Evolutionary conservation across 2,113 vertebrate species (phyloP), one percentile per base, ranked within the genome.

Genomic region (Macrotus californicus): DNA sequence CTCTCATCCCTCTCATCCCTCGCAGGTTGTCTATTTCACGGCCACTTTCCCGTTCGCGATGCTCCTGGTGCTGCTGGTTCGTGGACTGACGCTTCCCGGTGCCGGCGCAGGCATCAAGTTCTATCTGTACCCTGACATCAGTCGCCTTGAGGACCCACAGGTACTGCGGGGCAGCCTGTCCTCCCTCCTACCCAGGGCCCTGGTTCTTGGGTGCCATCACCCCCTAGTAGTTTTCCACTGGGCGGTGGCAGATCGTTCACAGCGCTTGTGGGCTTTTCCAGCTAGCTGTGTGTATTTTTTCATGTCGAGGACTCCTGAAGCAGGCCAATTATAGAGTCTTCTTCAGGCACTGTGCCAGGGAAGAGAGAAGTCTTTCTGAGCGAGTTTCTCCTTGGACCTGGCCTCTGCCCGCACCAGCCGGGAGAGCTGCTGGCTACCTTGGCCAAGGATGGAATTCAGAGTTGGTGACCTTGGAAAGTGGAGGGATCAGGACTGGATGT

Each of bases 1-100:
- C 21, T 36, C 15, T 46, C 7, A 0, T 6, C 36, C 11, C 21
- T 36, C 15, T 46, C 7, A 2, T 11, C 48, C 48, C 50, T 16
- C 0, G 2, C 86, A 99, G 98, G 98, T 99, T 24, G 99, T 99
- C 75, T 99, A 99, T 97, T 98, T 99, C 97, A 99, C 99, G 3
- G 99, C 99, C 54, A 99, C 99, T 0, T 99, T 99, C 97, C 99
- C 99, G 0, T 99, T 99, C 66, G 97, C 99, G 93, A 99, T 99
- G 99, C 98, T 99, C n/a, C 98, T 99, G 88, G 99, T 99, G 91
- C 98, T 99, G 41, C 97, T 99, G 96, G 98, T 99, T 86, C 99
- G 99, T 36, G 99, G 99, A 0, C 99, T 99, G 95, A 99, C 99
- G n/a, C 98, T 99, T 90, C 99, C 99, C 2, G 99, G 99, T 7